These are phyloP conservation scores for Drosophila parvula DNA, from an alignment of 1,140 invertebrate genomes.

Conservation along the genomic window DNA sequence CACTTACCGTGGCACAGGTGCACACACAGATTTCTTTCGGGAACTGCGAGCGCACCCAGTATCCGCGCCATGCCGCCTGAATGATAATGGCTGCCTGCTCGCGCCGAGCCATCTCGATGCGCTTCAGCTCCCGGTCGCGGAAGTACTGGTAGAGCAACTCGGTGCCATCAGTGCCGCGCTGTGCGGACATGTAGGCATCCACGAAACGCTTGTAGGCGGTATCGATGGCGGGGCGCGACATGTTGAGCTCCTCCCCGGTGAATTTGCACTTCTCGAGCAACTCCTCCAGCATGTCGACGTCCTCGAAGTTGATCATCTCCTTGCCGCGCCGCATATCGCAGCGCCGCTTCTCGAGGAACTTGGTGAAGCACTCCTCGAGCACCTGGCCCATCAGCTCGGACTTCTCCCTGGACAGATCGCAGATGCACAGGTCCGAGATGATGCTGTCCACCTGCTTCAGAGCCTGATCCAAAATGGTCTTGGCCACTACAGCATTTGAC, in stretches of 20 bases:
- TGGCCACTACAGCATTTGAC: conserved; percentile 55
- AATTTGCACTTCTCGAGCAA: conserved; percentile 69
- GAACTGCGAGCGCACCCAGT: conserved; percentile 51
- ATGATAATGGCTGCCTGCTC: conserved; percentile 61
- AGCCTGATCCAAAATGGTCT: conserved; percentile 67
- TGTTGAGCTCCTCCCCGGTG: conserved; percentile 59
- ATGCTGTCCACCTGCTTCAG: conserved; percentile 70
- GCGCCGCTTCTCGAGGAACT: conserved; percentile 72
- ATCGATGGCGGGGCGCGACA: conserved; percentile 71
- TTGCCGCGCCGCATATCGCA: conserved; percentile 71
- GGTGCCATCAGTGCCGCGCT: conserved; percentile 62
- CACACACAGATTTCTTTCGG: conserved; percentile 54
- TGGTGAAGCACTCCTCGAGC: conserved; percentile 78
- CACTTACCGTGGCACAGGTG: conserved; percentile 49
- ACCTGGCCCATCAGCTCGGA: conserved; percentile 62
- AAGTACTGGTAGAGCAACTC: conserved; percentile 78
- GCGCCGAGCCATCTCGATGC: conserved; percentile 42
- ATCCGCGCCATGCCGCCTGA: conserved; percentile 71
- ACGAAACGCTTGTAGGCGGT: conserved; percentile 76
- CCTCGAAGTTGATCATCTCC: conserved; percentile 63
- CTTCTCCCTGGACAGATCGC: conserved; percentile 71
- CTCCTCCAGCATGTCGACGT: conserved; percentile 73
- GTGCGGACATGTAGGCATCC: conserved; percentile 75
- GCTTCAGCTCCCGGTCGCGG: conserved; percentile 71
- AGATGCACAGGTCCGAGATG: conserved; percentile 74